These are phyloP conservation scores for Sphenopsis melanotis DNA, from an alignment of 2,797 vertebrate genomes.

Conservation along the genomic window DNA sequence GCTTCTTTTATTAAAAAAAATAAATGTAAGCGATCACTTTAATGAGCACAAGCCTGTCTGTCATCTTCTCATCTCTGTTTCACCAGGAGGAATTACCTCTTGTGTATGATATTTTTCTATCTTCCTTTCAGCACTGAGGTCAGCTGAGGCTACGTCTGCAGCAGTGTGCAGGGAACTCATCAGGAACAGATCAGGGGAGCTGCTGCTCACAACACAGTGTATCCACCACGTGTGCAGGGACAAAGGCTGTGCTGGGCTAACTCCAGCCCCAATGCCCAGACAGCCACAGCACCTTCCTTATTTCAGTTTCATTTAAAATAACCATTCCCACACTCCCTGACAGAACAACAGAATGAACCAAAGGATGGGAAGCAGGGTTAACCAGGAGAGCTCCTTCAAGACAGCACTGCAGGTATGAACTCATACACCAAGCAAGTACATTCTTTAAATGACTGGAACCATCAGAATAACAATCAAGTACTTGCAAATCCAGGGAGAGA, in stretches of 20 bases:
- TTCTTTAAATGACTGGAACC: not conserved
- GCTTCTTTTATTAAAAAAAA: not conserved
- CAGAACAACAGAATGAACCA: not conserved
- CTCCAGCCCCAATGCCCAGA: not conserved
- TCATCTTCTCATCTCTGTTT: not conserved
- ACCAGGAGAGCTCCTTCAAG: not conserved
- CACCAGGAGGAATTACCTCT: not conserved
- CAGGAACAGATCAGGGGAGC: not conserved
- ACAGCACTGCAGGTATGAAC: not conserved
- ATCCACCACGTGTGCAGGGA: accelerated
- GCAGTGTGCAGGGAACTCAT: not conserved
- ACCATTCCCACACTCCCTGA: not conserved
- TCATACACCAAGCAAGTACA: not conserved
- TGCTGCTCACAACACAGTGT: accelerated
- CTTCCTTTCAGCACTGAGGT: not conserved
- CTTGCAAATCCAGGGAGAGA: not conserved
- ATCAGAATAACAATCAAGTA: not conserved
- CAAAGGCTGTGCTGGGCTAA: not conserved
- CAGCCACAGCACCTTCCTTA: not conserved
- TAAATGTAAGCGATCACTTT: not conserved
- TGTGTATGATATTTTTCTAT: not conserved
- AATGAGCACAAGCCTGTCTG: not conserved
- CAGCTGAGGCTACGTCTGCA: not conserved
- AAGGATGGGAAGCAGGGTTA: not conserved
- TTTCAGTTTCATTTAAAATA: not conserved